Conservation (phyloP, 2,888 invertebrate genomes). For the Lucinisca nassula region DNA sequence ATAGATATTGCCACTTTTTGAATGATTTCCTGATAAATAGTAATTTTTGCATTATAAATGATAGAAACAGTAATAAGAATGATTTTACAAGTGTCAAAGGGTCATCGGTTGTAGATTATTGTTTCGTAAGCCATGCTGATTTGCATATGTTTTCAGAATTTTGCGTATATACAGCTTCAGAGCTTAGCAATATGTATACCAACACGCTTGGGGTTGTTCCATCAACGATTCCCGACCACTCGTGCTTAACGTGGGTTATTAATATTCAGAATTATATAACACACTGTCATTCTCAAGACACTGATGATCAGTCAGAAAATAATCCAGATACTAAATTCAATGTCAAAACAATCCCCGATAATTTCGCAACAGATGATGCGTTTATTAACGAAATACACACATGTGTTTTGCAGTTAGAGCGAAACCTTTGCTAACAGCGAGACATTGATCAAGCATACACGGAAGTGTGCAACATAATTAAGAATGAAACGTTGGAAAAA, state of each 20-base stretch:
- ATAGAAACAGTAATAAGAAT: neutral
- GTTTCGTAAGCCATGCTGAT: neutral
- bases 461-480: neutral
- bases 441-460: neutral
- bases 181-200: neutral
- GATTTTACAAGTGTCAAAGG: constrained; percentile 7
- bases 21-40: neutral
- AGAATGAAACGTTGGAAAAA: neutral
- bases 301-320: neutral
- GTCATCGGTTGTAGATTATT: neutral
- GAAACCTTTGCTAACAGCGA: neutral
- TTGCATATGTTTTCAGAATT: neutral
- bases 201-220: neutral
- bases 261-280: too few species aligned
- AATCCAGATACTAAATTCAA: neutral
- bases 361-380: neutral
- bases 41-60: constrained; percentile 12
- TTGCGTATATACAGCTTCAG: neutral
- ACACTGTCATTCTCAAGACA: neutral
- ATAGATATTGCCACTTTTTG: neutral
- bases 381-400: neutral
- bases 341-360: neutral
- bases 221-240: neutral
- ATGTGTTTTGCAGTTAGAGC: neutral
- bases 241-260: neutral